Evolutionary conservation across 2,797 vertebrate species (phyloP).

Genomic region (Muraenolepis orangiensis): DNA sequence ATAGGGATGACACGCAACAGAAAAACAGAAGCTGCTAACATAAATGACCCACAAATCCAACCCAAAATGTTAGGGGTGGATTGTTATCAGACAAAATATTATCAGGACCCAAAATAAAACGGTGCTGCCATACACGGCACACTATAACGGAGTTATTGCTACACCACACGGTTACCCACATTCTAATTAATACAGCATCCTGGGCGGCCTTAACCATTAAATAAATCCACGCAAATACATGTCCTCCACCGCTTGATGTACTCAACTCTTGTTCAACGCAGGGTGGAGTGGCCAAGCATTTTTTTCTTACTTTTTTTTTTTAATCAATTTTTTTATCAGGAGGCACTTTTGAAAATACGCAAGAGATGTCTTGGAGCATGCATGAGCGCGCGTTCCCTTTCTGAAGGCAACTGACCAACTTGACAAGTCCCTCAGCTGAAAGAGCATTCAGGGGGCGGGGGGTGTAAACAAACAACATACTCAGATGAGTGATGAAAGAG

Average conservation of each 20-base stretch:
- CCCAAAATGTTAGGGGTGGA: no score
- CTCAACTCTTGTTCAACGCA: constrained; percentile 62
- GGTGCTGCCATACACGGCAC: constrained; percentile 36
- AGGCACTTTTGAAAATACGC: constrained; percentile 79
- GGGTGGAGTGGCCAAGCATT: constrained; percentile 69
- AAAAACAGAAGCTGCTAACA: constrained; percentile 56
- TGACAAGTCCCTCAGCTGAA: constrained; percentile 42
- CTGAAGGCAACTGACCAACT: constrained; percentile 43
- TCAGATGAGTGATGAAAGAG: constrained; percentile 47
- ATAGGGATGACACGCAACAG: constrained; percentile 66
- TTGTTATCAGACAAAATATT: no score
- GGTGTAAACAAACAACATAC: constrained; percentile 73
- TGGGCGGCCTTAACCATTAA: constrained; percentile 56
- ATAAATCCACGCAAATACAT: constrained; percentile 43
- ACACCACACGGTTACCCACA: constrained; percentile 68
- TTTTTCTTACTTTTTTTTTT: constrained; percentile 29
- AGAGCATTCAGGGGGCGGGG: background rate
- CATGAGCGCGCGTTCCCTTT: constrained; percentile 51
- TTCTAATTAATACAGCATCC: constrained; percentile 54
- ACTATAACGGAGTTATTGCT: constrained; percentile 72
- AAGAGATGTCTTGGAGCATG: constrained; percentile 57
- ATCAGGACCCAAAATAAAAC: constrained; percentile 50
- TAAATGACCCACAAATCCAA: constrained; percentile 33
- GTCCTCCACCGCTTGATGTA: constrained; percentile 41
- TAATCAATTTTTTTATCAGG: no score